Percentiles rank a stretch among this genome's conserved stretches.
These are phyloP conservation scores for Cryptomyrus ogoouensis DNA, from an alignment of 2,113 vertebrate species.

Conservation along the genomic window DNA sequence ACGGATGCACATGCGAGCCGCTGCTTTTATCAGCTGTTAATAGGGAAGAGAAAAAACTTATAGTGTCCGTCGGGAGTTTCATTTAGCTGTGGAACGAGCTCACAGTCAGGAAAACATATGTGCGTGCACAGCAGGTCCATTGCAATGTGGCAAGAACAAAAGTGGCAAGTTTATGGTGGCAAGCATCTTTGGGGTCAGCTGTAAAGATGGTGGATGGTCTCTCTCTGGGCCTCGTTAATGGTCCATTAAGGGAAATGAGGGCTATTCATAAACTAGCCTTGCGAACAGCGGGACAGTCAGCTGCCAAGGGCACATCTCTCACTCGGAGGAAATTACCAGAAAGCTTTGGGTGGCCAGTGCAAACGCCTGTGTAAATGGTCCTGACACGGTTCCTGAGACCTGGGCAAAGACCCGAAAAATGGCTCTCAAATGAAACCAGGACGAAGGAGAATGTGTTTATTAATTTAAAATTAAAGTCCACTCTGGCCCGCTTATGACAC, in stretches of 20 bases:
- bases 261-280: background rate
- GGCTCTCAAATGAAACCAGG: background rate
- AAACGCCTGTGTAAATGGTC: background rate
- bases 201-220: background rate
- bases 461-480: background rate
- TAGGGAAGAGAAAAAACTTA: background rate
- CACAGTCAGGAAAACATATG: background rate
- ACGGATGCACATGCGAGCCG: background rate
- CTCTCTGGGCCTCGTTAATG: slow-evolving; percentile 1
- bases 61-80: background rate
- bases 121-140: background rate
- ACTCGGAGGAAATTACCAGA: background rate
- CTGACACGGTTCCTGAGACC: background rate
- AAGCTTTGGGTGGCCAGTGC: background rate
- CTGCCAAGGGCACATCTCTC: background rate
- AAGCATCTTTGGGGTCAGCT: background rate
- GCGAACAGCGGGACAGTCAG: background rate
- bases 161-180: background rate
- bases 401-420: background rate
- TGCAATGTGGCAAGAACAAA: background rate
- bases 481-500: background rate
- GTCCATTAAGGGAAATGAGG: background rate
- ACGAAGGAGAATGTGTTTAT: background rate
- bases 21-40: background rate
- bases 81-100: background rate